Base-by-base conservation (phyloP, 2,113 vertebrate species). In the Glaucidium brasilianum region DNA sequence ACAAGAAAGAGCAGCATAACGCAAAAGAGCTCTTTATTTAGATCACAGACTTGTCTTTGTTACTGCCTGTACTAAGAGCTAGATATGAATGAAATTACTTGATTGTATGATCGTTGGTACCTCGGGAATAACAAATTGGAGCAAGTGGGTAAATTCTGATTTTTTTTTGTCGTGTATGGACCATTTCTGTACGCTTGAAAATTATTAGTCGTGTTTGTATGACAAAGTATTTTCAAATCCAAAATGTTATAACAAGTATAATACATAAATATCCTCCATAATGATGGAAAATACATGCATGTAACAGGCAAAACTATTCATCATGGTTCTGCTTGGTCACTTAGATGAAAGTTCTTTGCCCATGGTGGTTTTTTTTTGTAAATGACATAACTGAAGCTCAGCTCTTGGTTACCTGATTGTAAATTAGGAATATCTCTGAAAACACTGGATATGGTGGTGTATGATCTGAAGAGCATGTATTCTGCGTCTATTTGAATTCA, bases 141-240 rank as follows among this genome's bases (percentile, higher is more conserved):
- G 71, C 20, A 68, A 86, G 34, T 62, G 84, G 72, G 17, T 82
- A 77, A 73, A n/a, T 81, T 95, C 53, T 25, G 37, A 37, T 64
- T 64, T 80, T 39, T 39, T 64, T n/a, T 59, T 59, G 26, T 21
- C 45, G 6, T 47, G 3, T 56, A 10, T 88, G 52, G 53, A 73
- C 52, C 74, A 12, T 88, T 90, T 81, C 52, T 76, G 12, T 95
- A 47, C 15, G 67, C 68, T 64, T 92, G 32, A 89, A 96, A 83
- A 73, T 45, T 84, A 77, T 55, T 88, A 56, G n/a, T 52, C 12
- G 12, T 60, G 11, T 94, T 95, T 95, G 52, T 84, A 16, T 55
- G 63, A n/a, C 37, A n/a, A 12, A 81, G 13, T 52, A 12, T 64
- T 80, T 94, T 88, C 49, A 89, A 69, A 56, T 49, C 27, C 41